phyloP scores from a whole-genome alignment of 2,797 vertebrate species.

The Oreortyx pictus region DNA sequence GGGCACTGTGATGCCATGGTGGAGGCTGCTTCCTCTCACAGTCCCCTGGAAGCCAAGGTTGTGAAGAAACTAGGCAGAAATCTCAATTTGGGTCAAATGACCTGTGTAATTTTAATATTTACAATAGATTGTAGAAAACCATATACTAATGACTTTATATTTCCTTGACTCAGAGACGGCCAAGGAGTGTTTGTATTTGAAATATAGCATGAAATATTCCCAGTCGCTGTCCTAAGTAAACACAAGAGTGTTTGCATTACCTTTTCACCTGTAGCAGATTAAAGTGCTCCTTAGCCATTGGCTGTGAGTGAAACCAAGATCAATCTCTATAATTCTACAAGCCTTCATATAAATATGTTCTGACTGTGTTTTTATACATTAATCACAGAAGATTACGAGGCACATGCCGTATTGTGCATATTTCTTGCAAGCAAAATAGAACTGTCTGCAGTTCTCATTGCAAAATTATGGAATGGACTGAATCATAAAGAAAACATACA shows the following conservation, averaged over 20 bases:
- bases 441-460: conserved; percentile 33
- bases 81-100: conserved; percentile 81
- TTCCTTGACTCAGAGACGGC: conserved; percentile 72
- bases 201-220: conserved; percentile 72
- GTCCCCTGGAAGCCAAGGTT: conserved; percentile 56
- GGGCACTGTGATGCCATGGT: conserved; percentile 11
- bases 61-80: conserved; percentile 75
- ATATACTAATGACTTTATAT: conserved; percentile 77
- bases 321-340: conserved; percentile 54
- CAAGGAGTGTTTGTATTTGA: conserved; percentile 79
- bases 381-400: conserved; percentile 71
- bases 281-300: conserved; percentile 56
- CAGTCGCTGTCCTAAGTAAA: conserved; percentile 71
- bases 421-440: conserved; percentile 60
- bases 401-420: conserved; percentile 35
- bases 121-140: conserved; percentile 76
- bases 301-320: conserved; percentile 62
- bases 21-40: conserved; percentile 47
- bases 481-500: conserved; percentile 47
- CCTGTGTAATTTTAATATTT: conserved; percentile 82
- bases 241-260: conserved; percentile 57
- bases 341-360: conserved; percentile 54
- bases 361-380: conserved; percentile 67
- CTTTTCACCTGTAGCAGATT: conserved; percentile 71
- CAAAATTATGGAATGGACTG: conserved; percentile 57